Base-by-base conservation (phyloP, 2,113 vertebrate species). In the Lophotis ruficrista region DNA sequence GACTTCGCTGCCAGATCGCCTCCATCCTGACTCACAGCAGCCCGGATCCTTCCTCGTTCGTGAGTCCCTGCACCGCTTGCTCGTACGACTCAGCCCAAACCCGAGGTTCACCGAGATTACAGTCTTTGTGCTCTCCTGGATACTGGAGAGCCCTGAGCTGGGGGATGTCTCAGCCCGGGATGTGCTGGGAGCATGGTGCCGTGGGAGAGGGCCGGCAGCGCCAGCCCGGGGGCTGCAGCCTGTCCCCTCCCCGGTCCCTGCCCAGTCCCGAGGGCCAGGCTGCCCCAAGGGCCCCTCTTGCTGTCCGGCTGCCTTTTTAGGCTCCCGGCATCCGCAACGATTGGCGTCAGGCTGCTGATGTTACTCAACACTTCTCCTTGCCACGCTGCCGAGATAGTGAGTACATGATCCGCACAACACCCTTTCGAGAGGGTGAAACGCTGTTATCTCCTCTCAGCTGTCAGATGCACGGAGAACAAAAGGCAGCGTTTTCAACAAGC, bases 21-120 rank as follows among this genome's bases (percentile, higher is more conserved):
- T 66, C 62, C 37, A 4, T 62, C n/a, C 70, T 20, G 16, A 47
- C 78, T 37, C 60, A 1, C 21, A 45, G 58, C 22, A 4, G n/a
- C 61, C 24, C 14, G 15, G 5, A 57, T 23, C n/a, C 62, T n/a
- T 56, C 50, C 43, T 80, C 4, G 2, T 50, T 48, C 45, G 11
- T 2, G 0, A n/a, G 27, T n/a, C 66, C 60, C 73, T 2, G 0
- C 31, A 5, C 51, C 2, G 0, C 4, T 27, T 56, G 37, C 17
- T n/a, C 2, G 12, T 13, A 31, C 14, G 37, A 43, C 68, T 56
- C 5, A 0, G 1, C 18, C 64, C 24, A 43, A 86, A 66, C n/a
- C 51, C 4, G 2, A 37, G 35, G 50, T 56, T 70, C 24, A 21
- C 31, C 6, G 3, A 27, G 23, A 31, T 71, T 2, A 2, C 28